Evolutionary conservation across 2,113 vertebrate genomes (phyloP).

Genomic region (Uria aalge): DNA sequence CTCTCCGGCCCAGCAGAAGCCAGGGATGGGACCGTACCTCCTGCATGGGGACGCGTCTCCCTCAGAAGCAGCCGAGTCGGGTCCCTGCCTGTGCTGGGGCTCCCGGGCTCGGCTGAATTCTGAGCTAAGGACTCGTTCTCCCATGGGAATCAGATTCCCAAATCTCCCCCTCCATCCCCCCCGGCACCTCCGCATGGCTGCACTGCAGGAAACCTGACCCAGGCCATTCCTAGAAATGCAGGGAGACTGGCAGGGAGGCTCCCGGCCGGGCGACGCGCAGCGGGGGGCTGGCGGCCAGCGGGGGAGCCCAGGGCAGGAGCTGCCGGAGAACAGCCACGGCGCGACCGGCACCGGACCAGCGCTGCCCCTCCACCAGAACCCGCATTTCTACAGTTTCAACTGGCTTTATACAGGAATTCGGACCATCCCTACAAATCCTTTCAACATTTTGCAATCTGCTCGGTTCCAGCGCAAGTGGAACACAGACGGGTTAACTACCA

Average conservation of each 20-base stretch:
- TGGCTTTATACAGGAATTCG: not conserved
- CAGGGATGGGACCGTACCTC: not conserved
- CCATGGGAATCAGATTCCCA: constrained; percentile 8
- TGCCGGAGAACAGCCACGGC: fast-evolving
- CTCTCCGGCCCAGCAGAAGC: not conserved
- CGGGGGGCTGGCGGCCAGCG: not conserved
- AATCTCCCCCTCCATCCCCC: not conserved
- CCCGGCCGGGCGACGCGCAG: not conserved
- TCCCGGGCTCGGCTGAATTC: not conserved
- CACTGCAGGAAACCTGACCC: not conserved
- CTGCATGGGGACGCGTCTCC: fast-evolving
- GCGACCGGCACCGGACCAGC: fast-evolving
- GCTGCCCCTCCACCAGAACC: fast-evolving
- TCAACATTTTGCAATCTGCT: not conserved
- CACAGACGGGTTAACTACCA: not conserved
- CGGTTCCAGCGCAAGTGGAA: not conserved
- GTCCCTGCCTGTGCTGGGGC: not conserved
- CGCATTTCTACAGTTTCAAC: fast-evolving
- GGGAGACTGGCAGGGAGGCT: not conserved
- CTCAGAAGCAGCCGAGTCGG: not conserved
- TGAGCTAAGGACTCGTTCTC: not conserved
- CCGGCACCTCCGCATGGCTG: not conserved
- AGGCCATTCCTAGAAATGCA: not conserved
- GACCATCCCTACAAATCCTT: not conserved
- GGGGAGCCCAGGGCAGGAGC: not conserved